Evolutionary conservation across 2,797 vertebrate genomes (phyloP).

Genomic region (Cephalopachus bancanus): DNA sequence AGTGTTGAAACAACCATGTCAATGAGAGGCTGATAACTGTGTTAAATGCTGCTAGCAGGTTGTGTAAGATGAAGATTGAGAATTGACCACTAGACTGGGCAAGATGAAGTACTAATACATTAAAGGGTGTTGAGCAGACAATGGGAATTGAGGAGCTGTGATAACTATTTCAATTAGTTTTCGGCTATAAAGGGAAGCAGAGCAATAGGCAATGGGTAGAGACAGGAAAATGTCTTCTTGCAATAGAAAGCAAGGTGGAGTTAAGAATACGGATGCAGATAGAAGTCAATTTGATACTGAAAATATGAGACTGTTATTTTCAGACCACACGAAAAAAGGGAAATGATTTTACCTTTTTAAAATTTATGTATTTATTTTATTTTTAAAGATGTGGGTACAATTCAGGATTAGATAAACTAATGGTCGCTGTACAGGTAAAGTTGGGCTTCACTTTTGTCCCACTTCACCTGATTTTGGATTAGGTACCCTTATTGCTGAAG

Average conservation of each 20-base stretch:
- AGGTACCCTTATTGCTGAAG: no score
- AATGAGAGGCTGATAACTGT: neutral
- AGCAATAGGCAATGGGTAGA: neutral
- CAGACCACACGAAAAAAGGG: neutral
- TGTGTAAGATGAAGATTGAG: neutral
- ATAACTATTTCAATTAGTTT: neutral
- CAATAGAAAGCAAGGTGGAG: neutral
- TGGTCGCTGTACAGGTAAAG: no score
- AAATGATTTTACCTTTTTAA: neutral
- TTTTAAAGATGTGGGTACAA: no score
- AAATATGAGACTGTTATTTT: neutral
- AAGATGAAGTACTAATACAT: neutral
- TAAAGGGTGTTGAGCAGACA: neutral
- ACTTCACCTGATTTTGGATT: no score
- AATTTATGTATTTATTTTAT: no score
- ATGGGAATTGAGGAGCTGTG: neutral
- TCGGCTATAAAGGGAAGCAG: neutral
- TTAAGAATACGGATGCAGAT: neutral
- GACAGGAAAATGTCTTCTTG: neutral
- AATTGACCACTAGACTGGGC: neutral
- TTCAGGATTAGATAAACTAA: no score
- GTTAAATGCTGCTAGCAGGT: neutral
- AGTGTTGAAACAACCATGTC: neutral
- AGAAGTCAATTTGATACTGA: neutral
- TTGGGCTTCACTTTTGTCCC: no score